Evolutionary conservation across 2,113 vertebrate genomes (phyloP).

Genomic region (Meleagris gallopavo): DNA sequence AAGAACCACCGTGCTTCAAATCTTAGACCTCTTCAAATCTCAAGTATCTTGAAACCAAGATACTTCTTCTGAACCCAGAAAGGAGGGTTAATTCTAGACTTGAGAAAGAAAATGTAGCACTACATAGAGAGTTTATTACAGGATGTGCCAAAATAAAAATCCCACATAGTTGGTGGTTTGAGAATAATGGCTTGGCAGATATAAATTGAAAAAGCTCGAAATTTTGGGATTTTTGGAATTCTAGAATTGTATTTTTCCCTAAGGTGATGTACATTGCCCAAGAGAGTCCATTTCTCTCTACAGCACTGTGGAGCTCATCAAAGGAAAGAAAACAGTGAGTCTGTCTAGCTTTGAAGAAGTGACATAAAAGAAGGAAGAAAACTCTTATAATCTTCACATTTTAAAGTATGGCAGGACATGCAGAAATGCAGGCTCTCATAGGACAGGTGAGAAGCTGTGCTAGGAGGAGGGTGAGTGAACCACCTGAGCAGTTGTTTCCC

Average conservation of each 20-base stretch:
- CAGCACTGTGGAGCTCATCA: background rate
- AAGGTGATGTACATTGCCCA: background rate
- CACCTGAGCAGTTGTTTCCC: background rate
- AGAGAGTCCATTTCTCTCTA: background rate
- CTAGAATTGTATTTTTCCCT: background rate
- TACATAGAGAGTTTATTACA: background rate
- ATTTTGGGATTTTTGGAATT: fast-evolving
- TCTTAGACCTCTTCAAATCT: background rate
- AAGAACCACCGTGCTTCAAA: background rate
- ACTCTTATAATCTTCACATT: background rate
- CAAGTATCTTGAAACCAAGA: background rate
- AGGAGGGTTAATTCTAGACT: background rate
- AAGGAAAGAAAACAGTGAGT: background rate
- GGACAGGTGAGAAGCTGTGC: background rate
- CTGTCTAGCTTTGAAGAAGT: background rate
- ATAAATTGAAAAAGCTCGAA: background rate
- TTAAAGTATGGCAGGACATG: background rate
- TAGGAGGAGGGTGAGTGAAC: background rate
- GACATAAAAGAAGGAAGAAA: background rate
- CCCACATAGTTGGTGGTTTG: background rate
- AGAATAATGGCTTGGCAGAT: background rate
- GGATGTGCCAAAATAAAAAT: background rate
- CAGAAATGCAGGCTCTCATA: background rate
- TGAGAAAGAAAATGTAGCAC: fast-evolving
- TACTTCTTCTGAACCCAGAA: background rate